Percentiles rank a stretch among this genome's conserved stretches.
phyloP scores from a whole-genome alignment of 1,140 invertebrate species.

The Adoxophyes honmai region DNA sequence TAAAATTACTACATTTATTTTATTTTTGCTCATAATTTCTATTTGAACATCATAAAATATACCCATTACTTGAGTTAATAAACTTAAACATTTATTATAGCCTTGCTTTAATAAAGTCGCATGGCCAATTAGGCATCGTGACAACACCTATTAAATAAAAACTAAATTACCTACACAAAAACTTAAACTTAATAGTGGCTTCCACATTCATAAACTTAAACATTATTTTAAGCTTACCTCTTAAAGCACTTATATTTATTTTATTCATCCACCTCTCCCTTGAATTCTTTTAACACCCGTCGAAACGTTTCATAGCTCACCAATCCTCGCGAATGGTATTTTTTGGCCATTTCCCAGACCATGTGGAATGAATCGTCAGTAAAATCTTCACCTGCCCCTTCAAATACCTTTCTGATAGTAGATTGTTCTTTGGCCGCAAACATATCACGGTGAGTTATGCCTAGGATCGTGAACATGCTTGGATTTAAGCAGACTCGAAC shows the following conservation, averaged over 20 bases:
- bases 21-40: too few species aligned
- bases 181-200: too few species aligned
- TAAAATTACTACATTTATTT: neutral
- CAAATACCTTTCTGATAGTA: slow-evolving; percentile 26
- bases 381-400: slow-evolving; percentile 26
- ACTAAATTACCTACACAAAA: too few species aligned
- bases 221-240: too few species aligned
- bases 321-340: slow-evolving; percentile 25
- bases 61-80: too few species aligned
- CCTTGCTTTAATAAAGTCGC: too few species aligned
- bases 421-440: slow-evolving; percentile 21
- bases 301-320: slow-evolving; percentile 33
- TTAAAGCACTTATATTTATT: neutral
- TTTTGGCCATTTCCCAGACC: slow-evolving; percentile 26
- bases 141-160: too few species aligned
- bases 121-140: too few species aligned
- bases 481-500: slow-evolving; percentile 22
- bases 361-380: slow-evolving; percentile 26
- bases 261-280: neutral
- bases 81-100: too few species aligned
- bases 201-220: too few species aligned
- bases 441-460: slow-evolving; percentile 31
- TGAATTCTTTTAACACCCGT: slow-evolving; percentile 1
- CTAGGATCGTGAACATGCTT: slow-evolving; percentile 20
- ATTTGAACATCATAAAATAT: too few species aligned